Conservation (phyloP, 2,888 invertebrate species). For the Nomada fucata region DNA sequence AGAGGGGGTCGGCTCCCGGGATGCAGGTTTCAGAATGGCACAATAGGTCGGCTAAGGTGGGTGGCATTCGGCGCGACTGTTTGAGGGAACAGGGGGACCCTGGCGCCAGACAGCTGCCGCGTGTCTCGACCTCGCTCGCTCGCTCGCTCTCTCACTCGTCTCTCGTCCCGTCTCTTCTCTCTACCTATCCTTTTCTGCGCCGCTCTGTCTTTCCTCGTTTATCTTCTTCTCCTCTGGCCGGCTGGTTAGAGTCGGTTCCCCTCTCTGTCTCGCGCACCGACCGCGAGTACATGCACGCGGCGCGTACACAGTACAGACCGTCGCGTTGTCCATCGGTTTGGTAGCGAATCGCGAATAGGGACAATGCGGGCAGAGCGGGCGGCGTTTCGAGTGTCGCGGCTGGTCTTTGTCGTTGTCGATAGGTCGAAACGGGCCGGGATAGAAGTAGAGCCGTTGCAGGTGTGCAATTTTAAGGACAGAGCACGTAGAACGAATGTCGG, state of each 20-base stretch:
- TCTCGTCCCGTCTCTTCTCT: constrained; percentile 11
- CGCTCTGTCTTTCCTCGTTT: constrained; percentile 7
- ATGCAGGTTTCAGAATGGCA: constrained; percentile 78
- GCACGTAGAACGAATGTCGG: fast-evolving
- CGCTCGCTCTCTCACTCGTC: constrained; percentile 34
- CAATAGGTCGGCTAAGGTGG: constrained; percentile 79
- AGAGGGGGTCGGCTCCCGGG: constrained; percentile 64
- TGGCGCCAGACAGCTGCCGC: constrained; percentile 83
- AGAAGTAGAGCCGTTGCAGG: no score
- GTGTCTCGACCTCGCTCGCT: constrained; percentile 81
- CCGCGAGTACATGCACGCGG: no score
- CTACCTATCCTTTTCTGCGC: neutral
- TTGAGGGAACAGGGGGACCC: constrained; percentile 77
- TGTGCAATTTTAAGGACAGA: no score
- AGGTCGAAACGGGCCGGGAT: no score
- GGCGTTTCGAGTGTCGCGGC: no score
- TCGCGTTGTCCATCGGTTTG: no score
- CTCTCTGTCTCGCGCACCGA: neutral
- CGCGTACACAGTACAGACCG: no score
- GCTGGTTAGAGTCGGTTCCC: neutral
- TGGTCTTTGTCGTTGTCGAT: no score
- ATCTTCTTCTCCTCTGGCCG: constrained; percentile 5
- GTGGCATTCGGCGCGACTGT: constrained; percentile 80
- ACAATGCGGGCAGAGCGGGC: no score
- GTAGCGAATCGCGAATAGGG: no score